phyloP scores from a whole-genome alignment of 2,797 vertebrate species.

The Pangasius krempfi region DNA sequence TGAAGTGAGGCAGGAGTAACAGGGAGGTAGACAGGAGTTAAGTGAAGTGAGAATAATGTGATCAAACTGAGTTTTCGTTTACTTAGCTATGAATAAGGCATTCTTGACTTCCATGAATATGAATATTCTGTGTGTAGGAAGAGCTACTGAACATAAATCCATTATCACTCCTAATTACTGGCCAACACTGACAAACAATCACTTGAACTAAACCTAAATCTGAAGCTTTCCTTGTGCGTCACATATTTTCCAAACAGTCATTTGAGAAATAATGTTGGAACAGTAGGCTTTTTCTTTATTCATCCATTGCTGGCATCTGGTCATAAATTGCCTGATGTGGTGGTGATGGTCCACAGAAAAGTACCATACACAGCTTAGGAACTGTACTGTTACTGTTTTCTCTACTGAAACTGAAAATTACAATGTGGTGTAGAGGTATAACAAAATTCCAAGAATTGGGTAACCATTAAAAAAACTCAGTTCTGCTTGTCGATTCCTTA shows the following conservation, averaged over 20 bases:
- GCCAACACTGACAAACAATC: constrained; percentile 24
- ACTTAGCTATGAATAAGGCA: constrained; percentile 38
- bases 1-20: constrained; percentile 11
- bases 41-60: constrained; percentile 1
- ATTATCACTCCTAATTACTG: constrained; percentile 9
- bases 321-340: constrained; percentile 26
- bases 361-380: constrained; percentile 18
- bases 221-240: constrained; percentile 17
- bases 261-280: constrained; percentile 36
- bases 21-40: constrained; percentile 12
- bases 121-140: constrained; percentile 36
- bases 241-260: constrained; percentile 14
- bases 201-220: constrained; percentile 7
- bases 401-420: constrained; percentile 36
- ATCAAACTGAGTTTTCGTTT: constrained; percentile 28
- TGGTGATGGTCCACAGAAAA: constrained; percentile 29
- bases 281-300: constrained; percentile 48
- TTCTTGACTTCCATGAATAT: constrained; percentile 19
- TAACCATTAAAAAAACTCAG: not conserved
- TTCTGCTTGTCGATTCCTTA: not conserved
- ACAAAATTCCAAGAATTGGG: not conserved
- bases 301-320: constrained; percentile 33
- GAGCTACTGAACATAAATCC: constrained; percentile 30
- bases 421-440: constrained; percentile 27
- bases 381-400: constrained; percentile 18